Conservation (phyloP, 2,113 vertebrate species). For the Apeltes quadracus region DNA sequence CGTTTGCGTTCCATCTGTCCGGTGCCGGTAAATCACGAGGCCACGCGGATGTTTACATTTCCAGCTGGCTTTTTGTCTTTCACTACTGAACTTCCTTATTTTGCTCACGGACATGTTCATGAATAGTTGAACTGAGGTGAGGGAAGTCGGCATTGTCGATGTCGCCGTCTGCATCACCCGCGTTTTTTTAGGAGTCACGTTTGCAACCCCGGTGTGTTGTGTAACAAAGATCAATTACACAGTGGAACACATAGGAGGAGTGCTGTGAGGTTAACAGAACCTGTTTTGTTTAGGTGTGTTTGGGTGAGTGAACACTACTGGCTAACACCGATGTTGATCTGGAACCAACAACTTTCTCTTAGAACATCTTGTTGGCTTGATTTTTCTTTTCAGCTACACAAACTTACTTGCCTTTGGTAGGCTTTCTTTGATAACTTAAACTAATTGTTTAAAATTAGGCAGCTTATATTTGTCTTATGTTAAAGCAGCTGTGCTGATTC, state of each 20-base stretch:
- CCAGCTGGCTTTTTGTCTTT: constrained; percentile 33
- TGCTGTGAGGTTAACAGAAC: constrained; percentile 28
- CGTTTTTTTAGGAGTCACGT: constrained; percentile 33
- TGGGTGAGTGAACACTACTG: constrained; percentile 25
- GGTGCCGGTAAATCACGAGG: constrained; percentile 32
- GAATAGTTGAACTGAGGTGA: background rate
- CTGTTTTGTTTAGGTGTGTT: constrained; percentile 20
- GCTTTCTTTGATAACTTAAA: background rate
- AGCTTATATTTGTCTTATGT: background rate
- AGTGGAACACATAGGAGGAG: constrained; percentile 30
- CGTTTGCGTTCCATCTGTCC: constrained; percentile 40
- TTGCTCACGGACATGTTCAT: background rate
- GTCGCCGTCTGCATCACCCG: background rate
- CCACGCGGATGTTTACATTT: constrained; percentile 38
- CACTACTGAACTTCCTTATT: background rate
- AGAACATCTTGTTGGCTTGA: background rate
- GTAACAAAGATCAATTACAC: constrained; percentile 55
- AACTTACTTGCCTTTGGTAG: background rate
- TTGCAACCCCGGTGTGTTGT: constrained; percentile 46
- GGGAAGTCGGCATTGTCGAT: background rate
- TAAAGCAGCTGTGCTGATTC: background rate
- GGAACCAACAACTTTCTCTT: background rate
- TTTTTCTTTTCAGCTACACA: background rate
- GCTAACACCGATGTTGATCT: background rate
- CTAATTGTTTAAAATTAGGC: background rate